phyloP scores from a whole-genome alignment of 2,113 vertebrate species.

The Bombycilla garrulus region DNA sequence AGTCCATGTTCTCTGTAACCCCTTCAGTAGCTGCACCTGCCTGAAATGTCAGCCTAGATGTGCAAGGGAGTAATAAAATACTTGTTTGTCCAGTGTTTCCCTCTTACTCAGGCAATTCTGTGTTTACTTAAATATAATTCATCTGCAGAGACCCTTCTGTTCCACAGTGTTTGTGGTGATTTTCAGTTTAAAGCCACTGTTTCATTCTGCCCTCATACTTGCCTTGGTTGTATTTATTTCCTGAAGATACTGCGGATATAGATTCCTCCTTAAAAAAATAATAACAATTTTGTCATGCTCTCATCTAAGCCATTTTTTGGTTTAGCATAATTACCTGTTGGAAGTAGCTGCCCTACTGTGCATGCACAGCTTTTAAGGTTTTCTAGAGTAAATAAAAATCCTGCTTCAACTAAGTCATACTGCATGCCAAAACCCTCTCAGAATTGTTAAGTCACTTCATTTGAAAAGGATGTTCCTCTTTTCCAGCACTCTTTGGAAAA shows the following conservation, averaged over 20 bases:
- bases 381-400: neutral
- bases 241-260: neutral
- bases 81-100: neutral
- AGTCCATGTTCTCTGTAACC: neutral
- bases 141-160: neutral
- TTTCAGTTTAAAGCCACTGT: neutral
- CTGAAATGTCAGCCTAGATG: neutral
- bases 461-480: neutral
- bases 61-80: neutral
- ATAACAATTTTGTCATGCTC: neutral
- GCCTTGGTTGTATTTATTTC: neutral
- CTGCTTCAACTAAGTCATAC: neutral
- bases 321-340: neutral
- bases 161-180: neutral
- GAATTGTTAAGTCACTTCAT: neutral
- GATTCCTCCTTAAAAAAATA: neutral
- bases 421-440: accelerated
- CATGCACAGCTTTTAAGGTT: neutral
- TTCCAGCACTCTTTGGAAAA: neutral
- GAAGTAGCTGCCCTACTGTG: neutral
- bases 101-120: neutral
- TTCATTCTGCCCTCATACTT: neutral
- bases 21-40: neutral
- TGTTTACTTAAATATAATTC: neutral
- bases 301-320: neutral